A percentile compares a stretch with the other conserved stretches of the same genome.
These are phyloP conservation scores for Trachelipus rathkii DNA, from an alignment of 1,140 invertebrate species.

Conservation along the genomic window DNA sequence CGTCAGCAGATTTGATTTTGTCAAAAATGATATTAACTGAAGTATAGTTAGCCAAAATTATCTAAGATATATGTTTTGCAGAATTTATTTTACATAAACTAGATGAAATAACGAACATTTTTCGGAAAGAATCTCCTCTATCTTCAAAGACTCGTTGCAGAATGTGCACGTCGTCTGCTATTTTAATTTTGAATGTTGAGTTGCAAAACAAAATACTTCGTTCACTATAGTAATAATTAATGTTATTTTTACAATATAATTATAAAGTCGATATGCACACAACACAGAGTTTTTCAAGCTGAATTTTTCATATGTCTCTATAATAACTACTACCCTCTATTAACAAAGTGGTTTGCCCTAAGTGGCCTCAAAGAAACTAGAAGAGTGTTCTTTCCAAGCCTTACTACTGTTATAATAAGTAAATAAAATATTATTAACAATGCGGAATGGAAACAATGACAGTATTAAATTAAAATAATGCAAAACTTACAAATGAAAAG, in stretches of 20 bases:
- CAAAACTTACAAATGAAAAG: neutral
- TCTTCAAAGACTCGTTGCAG: neutral
- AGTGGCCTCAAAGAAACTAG: no score
- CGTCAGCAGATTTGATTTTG: neutral
- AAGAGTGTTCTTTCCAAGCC: no score
- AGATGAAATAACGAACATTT: no score
- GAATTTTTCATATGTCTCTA: neutral
- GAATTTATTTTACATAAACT: neutral
- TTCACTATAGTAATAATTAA: neutral
- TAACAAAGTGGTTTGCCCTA: no score
- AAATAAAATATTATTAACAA: no score
- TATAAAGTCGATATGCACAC: neutral
- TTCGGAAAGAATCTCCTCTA: neutral
- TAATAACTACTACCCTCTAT: no score
- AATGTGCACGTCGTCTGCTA: conserved; percentile 5
- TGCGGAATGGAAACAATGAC: neutral
- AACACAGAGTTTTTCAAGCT: neutral
- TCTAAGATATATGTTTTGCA: neutral
- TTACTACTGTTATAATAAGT: no score
- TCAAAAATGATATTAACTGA: neutral
- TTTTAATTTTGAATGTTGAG: conserved; percentile 2
- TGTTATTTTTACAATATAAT: neutral
- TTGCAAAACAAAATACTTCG: neutral
- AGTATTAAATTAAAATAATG: neutral
- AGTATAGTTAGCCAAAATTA: neutral